These are phyloP conservation scores for Drosophila ficusphila DNA, from an alignment of 1,140 invertebrate species.

Conservation along the genomic window DNA sequence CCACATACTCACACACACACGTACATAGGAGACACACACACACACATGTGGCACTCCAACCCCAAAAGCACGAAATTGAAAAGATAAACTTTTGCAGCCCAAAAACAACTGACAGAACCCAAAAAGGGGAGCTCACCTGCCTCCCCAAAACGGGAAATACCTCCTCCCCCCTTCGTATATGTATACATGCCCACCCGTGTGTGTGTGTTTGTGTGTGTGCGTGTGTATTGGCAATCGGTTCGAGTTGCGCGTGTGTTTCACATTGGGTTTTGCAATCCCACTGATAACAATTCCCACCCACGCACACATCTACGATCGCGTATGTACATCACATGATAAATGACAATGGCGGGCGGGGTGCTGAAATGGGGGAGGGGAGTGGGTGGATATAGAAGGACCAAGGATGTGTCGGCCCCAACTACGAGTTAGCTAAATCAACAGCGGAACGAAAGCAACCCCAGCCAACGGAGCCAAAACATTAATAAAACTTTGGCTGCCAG, in stretches of 20 bases:
- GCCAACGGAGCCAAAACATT: slow-evolving; percentile 59
- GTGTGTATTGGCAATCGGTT: slow-evolving; percentile 75
- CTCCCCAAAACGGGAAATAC: not conserved
- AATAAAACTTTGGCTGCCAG: slow-evolving; percentile 79
- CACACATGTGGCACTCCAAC: slow-evolving; percentile 32
- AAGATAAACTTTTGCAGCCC: slow-evolving; percentile 77
- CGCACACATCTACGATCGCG: not conserved
- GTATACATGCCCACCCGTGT: not conserved
- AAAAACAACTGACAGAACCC: slow-evolving; percentile 52
- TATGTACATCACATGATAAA: slow-evolving; percentile 46
- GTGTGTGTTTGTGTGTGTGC: not conserved
- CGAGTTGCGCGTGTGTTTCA: slow-evolving; percentile 64
- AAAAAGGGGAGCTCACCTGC: slow-evolving; percentile 12
- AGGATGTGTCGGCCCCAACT: slow-evolving; percentile 38
- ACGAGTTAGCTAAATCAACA: slow-evolving; percentile 67
- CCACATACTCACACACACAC: slow-evolving; percentile 5
- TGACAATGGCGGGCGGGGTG: slow-evolving; percentile 24
- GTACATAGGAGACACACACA: slow-evolving; percentile 3
- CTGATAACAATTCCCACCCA: slow-evolving; percentile 66
- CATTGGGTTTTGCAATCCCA: slow-evolving; percentile 68
- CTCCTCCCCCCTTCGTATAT: not conserved
- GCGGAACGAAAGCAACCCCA: slow-evolving; percentile 44
- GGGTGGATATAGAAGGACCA: slow-evolving; percentile 13
- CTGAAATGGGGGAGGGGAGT: too few species aligned
- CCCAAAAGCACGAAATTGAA: slow-evolving; percentile 67